phyloP scores from a whole-genome alignment of 2,113 vertebrate genomes.

The Rhodinocichla rosea region DNA sequence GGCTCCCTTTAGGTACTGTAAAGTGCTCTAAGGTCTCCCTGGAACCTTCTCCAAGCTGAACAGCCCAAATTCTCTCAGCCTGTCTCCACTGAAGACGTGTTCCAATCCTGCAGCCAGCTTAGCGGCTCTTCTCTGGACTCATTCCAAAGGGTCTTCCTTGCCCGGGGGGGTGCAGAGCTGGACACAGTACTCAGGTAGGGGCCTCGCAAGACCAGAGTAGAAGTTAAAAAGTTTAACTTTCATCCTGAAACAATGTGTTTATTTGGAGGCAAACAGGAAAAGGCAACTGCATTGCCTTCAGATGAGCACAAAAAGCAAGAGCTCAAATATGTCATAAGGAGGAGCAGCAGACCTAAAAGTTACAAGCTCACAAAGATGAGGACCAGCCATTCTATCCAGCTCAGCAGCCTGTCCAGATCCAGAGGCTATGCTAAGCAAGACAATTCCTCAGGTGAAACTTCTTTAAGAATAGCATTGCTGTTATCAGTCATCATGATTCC shows the following conservation, averaged over 20 bases:
- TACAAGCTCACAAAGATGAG: not conserved
- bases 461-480: not conserved
- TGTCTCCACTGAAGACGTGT: accelerated
- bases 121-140: not conserved
- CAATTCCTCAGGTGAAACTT: not conserved
- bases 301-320: not conserved
- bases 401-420: not conserved
- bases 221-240: not conserved
- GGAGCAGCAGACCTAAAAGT: not conserved
- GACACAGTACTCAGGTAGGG: not conserved
- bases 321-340: not conserved
- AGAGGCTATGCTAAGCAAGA: not conserved
- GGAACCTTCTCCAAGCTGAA: not conserved
- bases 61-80: not conserved
- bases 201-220: not conserved
- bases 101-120: not conserved
- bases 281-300: not conserved
- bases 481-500: not conserved
- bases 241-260: not conserved
- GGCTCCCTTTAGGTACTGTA: not conserved
- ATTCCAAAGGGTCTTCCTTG: not conserved
- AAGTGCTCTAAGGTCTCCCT: not conserved
- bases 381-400: not conserved
- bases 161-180: accelerated
- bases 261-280: not conserved